phyloP scores from a whole-genome alignment of 2,888 invertebrate genomes.

The Opisthograptis luteolata region DNA sequence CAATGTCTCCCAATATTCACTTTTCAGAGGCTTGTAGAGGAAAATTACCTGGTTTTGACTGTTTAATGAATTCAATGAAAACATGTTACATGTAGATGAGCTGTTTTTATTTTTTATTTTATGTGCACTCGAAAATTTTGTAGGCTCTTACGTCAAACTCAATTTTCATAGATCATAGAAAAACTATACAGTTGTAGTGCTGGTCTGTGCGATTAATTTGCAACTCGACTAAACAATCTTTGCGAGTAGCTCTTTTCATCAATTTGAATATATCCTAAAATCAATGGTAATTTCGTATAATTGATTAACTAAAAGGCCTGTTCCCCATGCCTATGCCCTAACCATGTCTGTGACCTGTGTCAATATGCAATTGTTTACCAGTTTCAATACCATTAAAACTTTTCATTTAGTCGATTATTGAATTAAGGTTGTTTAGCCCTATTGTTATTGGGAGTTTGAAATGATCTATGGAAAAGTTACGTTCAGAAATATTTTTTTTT shows the following conservation, averaged over 20 bases:
- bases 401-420: too few species aligned
- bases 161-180: conserved; percentile 51
- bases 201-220: neutral
- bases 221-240: neutral
- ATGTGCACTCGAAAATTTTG: conserved; percentile 84
- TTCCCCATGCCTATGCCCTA: too few species aligned
- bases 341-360: too few species aligned
- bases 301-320: too few species aligned
- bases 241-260: neutral
- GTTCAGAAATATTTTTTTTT: too few species aligned
- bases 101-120: conserved; percentile 67
- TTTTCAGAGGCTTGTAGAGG: neutral
- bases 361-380: too few species aligned
- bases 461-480: too few species aligned
- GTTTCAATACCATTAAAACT: too few species aligned
- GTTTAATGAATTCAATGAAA: conserved; percentile 82
- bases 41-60: conserved; percentile 79
- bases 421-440: too few species aligned
- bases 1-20: conserved; percentile 22
- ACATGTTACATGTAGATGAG: conserved; percentile 82
- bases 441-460: too few species aligned
- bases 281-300: too few species aligned
- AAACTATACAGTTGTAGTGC: conserved; percentile 11
- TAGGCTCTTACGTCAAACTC: conserved; percentile 80
- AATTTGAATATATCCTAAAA: too few species aligned